These are phyloP conservation scores for Tauraco erythrolophus DNA, from an alignment of 2,113 vertebrate genomes.

Conservation along the genomic window DNA sequence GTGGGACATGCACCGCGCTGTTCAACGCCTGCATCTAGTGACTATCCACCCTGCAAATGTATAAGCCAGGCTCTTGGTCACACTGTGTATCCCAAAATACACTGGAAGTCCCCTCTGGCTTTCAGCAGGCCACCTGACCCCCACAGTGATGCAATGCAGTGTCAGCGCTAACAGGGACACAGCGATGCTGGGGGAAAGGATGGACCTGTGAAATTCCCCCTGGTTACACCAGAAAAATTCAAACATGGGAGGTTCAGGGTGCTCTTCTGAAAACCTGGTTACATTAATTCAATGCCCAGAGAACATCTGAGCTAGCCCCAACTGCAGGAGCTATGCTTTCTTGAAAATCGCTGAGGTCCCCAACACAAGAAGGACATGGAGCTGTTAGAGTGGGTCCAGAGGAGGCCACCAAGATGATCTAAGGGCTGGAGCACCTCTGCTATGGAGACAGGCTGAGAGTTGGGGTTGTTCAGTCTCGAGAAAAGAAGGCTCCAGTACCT, in stretches of 20 bases:
- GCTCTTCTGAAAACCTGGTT: background rate
- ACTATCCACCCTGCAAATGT: background rate
- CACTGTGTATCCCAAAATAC: background rate
- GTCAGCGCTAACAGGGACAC: background rate
- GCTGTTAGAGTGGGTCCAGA: no score
- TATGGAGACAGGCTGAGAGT: no score
- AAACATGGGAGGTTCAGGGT: background rate
- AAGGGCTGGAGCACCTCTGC: no score
- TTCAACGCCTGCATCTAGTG: rapidly evolving
- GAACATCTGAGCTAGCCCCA: background rate
- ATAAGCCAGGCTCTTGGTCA: background rate
- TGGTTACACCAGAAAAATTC: background rate
- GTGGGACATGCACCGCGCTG: background rate
- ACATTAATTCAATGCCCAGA: background rate
- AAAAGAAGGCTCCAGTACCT: no score
- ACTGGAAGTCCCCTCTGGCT: background rate
- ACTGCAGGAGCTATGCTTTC: background rate
- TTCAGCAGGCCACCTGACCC: background rate
- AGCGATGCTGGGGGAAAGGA: background rate
- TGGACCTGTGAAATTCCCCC: background rate
- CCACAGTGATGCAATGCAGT: background rate
- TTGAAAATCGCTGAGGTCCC: background rate
- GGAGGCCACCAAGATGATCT: no score
- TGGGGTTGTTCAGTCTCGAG: no score
- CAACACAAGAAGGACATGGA: no score